Base-by-base conservation (phyloP, 1,140 invertebrate species). In the Thaumatotibia leucotreta region DNA sequence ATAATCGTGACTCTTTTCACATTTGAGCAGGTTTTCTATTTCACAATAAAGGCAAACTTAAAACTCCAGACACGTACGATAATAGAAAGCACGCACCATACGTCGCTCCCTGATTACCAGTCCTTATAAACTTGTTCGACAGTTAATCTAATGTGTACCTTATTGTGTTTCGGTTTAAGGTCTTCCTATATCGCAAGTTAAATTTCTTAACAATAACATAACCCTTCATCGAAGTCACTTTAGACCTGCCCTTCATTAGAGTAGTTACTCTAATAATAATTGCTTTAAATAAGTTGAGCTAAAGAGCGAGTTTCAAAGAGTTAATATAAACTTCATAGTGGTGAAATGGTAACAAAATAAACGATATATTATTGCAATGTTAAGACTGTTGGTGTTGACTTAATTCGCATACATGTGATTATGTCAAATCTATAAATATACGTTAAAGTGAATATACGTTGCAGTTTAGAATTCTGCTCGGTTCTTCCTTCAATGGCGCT, bases 21-120 rank as follows among this genome's bases (percentile, higher is more conserved):
- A 20, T 20, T 20, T 45, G 39, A 45, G 17, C 20, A 20, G 0
- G 20, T 45, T 58, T 58, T 58, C 52, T 58, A 58, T 58, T 58
- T 58, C 52, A 58, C 29, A 58, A 58, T n/a, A 31, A 58, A 27
- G 29, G 24, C 11, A 58, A 4, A 54, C 27, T 58, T 58, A 31
- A 58, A 58, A 58, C 24, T 27, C 52, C 24, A 58, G 24, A 27
- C 52, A 58, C 52, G 52, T 58, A 20, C 24, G 23, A 29, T 24
- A n/a, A n/a, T 58, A 58, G 52, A 58, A 58, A 58, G 52, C 52
- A 54, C 52, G 24, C 24, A 58, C n/a, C 29, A 54, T 31, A 58
- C 23, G 52, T 24, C 1, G 52, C 52, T 27, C 24, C 52, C 4
- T 58, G 52, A 58, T 58, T 58, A 58, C 52, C 20, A 14, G 22